Evolutionary conservation across 1,140 invertebrate genomes (phyloP), one percentile per base, ranked within the genome.

Genomic region (Temnothorax nylanderi): DNA sequence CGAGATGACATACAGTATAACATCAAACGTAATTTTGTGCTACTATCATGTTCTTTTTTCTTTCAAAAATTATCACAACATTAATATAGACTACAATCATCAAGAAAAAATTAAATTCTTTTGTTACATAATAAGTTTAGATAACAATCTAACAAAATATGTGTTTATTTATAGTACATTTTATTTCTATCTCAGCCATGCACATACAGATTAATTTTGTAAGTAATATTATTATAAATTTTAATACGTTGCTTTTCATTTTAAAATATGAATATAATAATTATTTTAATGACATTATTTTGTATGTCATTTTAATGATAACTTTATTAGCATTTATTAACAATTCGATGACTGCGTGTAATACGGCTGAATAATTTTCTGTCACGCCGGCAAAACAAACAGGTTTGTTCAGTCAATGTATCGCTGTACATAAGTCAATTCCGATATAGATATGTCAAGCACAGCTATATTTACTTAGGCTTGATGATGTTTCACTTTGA

Each of bases 401-500:
- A 49, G 32, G 69, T 60, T 60, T 60, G 56, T 49, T 84, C 62
- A 84, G 18, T 49, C 69, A 49, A 60, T 26, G 8, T 60, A 75
- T 41, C 21, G n/a, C 21, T 3, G 32, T 51, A 37, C 26, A 56
- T 5, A 54, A 44, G 26, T 56, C 60, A 44, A 13, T 81, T 41
- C n/a, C 21, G 13, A 74, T 54, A 41, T 37, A 84, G 69, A 47
- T 56, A 58, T 47, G 44, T 75, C 54, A 47, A 44, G 56, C 41
- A 37, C 69, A n/a, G 4, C 4, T 21, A 60, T 75, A 75, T 84
- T 84, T 84, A 75, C 56, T 75, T 75, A 75, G 54, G 69, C 32
- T 75, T 84, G 69, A 75, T 74, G 56, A 74, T 74, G 54, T 37
- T 60, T 13, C 41, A 32, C 80, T 84, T 84, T 62, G 80, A 75